phyloP scores from a whole-genome alignment of 2,888 invertebrate genomes.

The Ophion ellenae region DNA sequence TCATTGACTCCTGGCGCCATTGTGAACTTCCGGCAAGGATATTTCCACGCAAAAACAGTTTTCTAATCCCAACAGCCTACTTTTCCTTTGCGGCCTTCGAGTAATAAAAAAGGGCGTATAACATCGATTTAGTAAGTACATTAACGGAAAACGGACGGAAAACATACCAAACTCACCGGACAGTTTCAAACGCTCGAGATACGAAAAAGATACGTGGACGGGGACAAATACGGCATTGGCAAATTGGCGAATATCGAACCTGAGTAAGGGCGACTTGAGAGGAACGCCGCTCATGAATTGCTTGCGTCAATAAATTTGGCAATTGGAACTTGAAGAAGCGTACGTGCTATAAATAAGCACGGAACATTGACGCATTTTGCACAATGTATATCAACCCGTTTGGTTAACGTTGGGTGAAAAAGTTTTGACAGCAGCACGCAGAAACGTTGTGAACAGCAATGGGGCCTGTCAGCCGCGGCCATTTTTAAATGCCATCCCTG shows the following conservation, averaged over 20 bases:
- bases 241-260: slow-evolving; percentile 49
- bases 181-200: background rate
- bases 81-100: background rate
- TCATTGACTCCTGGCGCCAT: slow-evolving; percentile 75
- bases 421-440: slow-evolving; percentile 51
- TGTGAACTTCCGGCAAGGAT: background rate
- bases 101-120: background rate
- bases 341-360: slow-evolving; percentile 74
- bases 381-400: slow-evolving; percentile 56
- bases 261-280: slow-evolving; percentile 7
- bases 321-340: slow-evolving; percentile 68
- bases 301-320: slow-evolving; percentile 78
- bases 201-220: background rate
- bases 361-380: slow-evolving; percentile 75
- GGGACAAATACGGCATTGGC: slow-evolving; percentile 19
- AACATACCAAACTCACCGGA: background rate
- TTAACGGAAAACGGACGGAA: background rate
- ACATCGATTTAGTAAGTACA: background rate
- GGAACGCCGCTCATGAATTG: slow-evolving; percentile 66
- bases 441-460: slow-evolving; percentile 25
- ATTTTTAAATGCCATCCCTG: slow-evolving; percentile 73
- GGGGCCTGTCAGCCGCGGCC: slow-evolving; percentile 65
- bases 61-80: background rate
- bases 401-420: slow-evolving; percentile 51
- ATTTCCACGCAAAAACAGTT: background rate